Conservation (phyloP, 2,113 vertebrate genomes). For the Euleptes europaea region DNA sequence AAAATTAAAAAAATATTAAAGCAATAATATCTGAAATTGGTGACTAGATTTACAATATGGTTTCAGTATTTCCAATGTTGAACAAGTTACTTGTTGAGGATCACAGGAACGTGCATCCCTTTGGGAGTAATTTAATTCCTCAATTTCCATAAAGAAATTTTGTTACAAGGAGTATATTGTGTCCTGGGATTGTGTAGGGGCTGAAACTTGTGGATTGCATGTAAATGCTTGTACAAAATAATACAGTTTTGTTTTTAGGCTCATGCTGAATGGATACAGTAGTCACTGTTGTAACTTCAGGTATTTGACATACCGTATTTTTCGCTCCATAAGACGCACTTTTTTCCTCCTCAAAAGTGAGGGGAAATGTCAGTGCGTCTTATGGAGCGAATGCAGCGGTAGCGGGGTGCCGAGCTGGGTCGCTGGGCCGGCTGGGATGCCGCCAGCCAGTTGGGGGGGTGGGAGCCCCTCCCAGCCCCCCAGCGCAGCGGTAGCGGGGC, state of each 20-base stretch:
- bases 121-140: conserved; percentile 7
- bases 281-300: not conserved
- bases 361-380: too few relatives aligned
- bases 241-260: not conserved
- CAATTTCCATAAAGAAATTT: not conserved
- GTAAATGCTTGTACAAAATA: not conserved
- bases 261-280: not conserved
- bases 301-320: not conserved
- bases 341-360: too few relatives aligned
- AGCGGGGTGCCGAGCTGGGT: too few relatives aligned
- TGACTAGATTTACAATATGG: not conserved
- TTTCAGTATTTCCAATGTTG: not conserved
- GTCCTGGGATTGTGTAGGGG: not conserved
- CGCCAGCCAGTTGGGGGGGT: too few relatives aligned
- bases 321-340: too few relatives aligned
- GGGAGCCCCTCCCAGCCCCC: too few relatives aligned
- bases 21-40: not conserved
- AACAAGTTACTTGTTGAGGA: conserved; percentile 18
- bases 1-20: conserved; percentile 10
- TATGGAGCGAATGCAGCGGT: too few relatives aligned
- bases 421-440: too few relatives aligned
- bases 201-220: not conserved
- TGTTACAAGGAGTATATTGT: conserved; percentile 22
- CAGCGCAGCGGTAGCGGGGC: too few relatives aligned
- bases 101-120: not conserved